phyloP scores from a whole-genome alignment of 2,888 invertebrate genomes.

The Doris montereyensis region DNA sequence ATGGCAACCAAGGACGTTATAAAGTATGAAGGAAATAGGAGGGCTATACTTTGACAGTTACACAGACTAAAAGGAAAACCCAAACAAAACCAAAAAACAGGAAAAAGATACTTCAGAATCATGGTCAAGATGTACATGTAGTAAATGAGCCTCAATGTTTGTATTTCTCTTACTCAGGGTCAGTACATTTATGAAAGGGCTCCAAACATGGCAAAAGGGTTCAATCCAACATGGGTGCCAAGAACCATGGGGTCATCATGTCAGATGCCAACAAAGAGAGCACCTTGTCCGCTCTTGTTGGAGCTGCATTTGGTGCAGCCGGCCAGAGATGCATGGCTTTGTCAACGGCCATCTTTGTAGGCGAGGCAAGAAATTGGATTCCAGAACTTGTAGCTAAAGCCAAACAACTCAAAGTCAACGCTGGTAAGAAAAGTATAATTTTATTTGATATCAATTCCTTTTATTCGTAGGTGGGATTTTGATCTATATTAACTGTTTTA shows the following conservation, averaged over 20 bases:
- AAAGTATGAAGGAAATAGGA: too few relatives aligned
- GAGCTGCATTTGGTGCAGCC: conserved; percentile 99
- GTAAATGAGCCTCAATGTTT: not conserved
- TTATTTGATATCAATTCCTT: too few relatives aligned
- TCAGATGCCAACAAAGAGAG: conserved; percentile 98
- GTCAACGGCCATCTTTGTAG: conserved; percentile 93
- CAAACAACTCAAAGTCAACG: conserved; percentile 89
- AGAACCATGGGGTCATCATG: conserved; percentile 97
- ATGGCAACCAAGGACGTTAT: too few relatives aligned
- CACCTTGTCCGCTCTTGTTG: conserved; percentile 84
- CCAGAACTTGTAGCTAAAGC: conserved; percentile 90
- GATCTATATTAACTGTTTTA: too few relatives aligned
- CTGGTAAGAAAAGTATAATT: too few relatives aligned
- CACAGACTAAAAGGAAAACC: too few relatives aligned
- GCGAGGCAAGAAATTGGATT: conserved; percentile 93
- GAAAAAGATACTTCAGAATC: too few relatives aligned
- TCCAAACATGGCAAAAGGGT: conserved; percentile 94
- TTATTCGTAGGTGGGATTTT: too few relatives aligned
- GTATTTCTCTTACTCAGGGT: conserved; percentile 75
- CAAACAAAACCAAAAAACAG: too few relatives aligned
- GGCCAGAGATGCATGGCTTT: conserved; percentile 99
- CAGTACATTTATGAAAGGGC: conserved; percentile 95
- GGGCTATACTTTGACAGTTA: too few relatives aligned
- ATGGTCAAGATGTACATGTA: too few relatives aligned
- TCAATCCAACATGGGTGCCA: conserved; percentile 99